Conservation (phyloP, 2,113 vertebrate genomes). For the Ivindomyrus marchei region DNA sequence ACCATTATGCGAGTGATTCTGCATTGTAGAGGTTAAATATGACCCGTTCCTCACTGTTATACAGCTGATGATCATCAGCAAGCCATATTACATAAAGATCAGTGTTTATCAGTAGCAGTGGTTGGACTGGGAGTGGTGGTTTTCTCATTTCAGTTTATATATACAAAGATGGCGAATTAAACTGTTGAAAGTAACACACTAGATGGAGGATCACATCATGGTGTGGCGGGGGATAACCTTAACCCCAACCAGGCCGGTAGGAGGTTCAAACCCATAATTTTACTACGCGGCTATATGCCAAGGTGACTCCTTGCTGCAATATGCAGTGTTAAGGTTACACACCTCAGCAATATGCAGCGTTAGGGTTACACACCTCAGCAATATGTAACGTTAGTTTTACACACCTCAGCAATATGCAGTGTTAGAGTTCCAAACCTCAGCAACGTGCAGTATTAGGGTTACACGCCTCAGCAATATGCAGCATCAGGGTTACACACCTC, state of each 20-base stretch:
- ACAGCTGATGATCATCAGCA: background rate
- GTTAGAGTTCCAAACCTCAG: no score
- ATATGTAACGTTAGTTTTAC: no score
- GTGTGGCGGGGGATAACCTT: background rate
- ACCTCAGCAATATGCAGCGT: no score
- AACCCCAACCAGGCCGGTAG: background rate
- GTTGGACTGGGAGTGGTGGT: background rate
- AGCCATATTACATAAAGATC: background rate
- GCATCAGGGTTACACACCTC: no score
- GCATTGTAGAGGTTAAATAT: background rate
- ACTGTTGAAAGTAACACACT: background rate
- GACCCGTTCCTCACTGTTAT: background rate
- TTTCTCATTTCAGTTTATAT: background rate
- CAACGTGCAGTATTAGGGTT: no score
- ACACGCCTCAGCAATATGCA: no score
- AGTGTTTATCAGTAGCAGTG: background rate
- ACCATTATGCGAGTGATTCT: background rate
- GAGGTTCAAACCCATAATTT: background rate
- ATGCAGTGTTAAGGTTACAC: no score
- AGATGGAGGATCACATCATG: background rate
- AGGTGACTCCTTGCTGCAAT: no score
- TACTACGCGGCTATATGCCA: background rate
- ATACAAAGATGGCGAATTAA: background rate
- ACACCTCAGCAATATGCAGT: no score
- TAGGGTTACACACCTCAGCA: no score